Evolutionary conservation across 2,113 vertebrate species (phyloP).

Genomic region (Carettochelys insculpta): DNA sequence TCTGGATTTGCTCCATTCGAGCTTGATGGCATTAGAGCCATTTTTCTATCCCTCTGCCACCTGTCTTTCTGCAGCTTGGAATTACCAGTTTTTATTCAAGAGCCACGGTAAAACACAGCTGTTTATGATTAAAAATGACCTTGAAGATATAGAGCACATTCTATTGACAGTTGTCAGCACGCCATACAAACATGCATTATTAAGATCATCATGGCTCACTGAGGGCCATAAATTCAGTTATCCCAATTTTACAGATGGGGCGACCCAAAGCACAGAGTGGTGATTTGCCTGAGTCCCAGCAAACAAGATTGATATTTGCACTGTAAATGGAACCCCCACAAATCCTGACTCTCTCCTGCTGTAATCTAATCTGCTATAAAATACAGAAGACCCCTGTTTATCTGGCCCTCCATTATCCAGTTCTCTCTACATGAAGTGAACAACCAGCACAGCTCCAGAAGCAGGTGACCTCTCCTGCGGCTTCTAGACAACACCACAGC

Average conservation of each 20-base stretch:
- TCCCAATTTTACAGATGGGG: neutral
- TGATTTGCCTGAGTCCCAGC: accelerated
- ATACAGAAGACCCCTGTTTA: neutral
- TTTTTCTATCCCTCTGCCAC: neutral
- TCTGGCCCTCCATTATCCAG: neutral
- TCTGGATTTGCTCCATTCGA: neutral
- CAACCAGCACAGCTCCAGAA: neutral
- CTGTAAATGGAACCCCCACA: neutral
- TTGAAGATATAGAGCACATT: neutral
- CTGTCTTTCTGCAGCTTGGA: neutral
- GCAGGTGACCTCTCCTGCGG: neutral
- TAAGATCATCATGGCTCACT: neutral
- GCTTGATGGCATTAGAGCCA: accelerated
- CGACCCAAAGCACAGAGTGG: neutral
- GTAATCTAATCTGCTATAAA: neutral
- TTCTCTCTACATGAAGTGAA: neutral
- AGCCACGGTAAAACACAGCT: neutral
- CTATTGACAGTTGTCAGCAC: neutral
- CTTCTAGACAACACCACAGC: neutral
- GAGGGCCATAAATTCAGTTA: neutral
- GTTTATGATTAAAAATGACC: neutral
- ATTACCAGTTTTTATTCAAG: neutral
- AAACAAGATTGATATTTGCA: neutral
- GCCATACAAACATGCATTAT: neutral
- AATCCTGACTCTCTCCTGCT: neutral